phyloP scores from a whole-genome alignment of 2,113 vertebrate species.

The Thryonomys swinderianus region DNA sequence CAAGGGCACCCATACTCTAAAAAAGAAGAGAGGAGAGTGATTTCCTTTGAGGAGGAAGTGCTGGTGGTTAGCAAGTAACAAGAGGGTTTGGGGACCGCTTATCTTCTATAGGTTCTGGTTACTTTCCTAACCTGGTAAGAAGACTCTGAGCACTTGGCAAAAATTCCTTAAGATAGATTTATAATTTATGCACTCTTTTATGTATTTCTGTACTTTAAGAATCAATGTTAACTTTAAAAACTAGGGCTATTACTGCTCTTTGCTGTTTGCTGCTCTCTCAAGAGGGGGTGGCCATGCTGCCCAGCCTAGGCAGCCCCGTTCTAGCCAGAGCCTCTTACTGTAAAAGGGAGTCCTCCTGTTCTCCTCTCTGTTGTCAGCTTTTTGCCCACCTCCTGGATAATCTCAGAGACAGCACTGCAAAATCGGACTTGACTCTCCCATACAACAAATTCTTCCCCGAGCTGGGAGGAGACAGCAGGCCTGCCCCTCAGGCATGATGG shows the following conservation, averaged over 20 bases:
- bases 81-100: not conserved
- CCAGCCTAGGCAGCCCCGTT: not conserved
- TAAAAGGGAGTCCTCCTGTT: conserved; percentile 9
- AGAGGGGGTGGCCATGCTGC: not conserved
- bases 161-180: not conserved
- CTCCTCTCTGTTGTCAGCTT: conserved; percentile 53
- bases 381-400: conserved; percentile 49
- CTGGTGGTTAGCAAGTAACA: not conserved
- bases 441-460: conserved; percentile 36
- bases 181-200: not conserved
- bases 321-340: not conserved
- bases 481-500: conserved; percentile 58
- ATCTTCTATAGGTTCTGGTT: not conserved
- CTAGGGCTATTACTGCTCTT: not conserved
- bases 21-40: not conserved
- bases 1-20: not conserved
- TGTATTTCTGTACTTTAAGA: conserved; percentile 6
- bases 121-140: not conserved
- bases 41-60: not conserved
- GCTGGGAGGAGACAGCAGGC: conserved; percentile 12
- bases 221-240: not conserved
- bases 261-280: not conserved
- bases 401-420: conserved; percentile 58
- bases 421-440: conserved; percentile 68
- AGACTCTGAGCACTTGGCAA: not conserved